phyloP scores from a whole-genome alignment of 35 echinoderm and acorn worm species.

The Lytechinus pictus region DNA sequence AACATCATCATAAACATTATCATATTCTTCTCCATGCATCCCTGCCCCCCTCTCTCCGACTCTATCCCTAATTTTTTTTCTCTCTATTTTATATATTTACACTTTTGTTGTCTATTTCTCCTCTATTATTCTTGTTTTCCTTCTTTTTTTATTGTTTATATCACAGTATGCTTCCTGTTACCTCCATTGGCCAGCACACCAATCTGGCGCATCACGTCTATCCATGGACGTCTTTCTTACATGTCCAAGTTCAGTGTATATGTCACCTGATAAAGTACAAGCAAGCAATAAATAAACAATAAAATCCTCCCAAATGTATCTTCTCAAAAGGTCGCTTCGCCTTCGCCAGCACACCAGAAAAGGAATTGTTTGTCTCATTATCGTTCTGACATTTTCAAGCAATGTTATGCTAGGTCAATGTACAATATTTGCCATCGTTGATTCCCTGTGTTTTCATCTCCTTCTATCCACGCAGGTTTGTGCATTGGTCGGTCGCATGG shows the following conservation, averaged over 20 bases:
- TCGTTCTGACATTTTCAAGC: background rate
- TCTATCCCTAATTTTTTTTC: background rate
- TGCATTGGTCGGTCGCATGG: too few species aligned
- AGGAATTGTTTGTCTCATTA: background rate
- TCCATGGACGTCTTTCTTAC: background rate
- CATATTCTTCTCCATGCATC: background rate
- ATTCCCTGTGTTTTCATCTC: background rate
- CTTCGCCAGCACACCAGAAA: background rate
- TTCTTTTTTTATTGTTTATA: background rate
- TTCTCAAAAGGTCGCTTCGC: background rate
- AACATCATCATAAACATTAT: background rate
- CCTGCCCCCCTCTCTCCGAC: background rate
- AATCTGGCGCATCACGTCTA: too few species aligned
- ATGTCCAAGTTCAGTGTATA: background rate
- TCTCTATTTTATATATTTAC: background rate
- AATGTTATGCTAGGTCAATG: conserved; percentile 4
- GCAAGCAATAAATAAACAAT: conserved; percentile 20
- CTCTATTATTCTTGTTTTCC: background rate
- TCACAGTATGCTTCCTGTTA: too few species aligned
- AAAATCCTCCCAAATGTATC: background rate
- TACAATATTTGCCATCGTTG: background rate
- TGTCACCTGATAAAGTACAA: background rate
- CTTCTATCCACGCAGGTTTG: background rate
- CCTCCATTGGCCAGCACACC: too few species aligned
- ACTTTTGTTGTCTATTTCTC: background rate